Evolutionary conservation across 2,797 vertebrate species (phyloP), one percentile per base, ranked within the genome.

Genomic region (Syndactyla subalaris): DNA sequence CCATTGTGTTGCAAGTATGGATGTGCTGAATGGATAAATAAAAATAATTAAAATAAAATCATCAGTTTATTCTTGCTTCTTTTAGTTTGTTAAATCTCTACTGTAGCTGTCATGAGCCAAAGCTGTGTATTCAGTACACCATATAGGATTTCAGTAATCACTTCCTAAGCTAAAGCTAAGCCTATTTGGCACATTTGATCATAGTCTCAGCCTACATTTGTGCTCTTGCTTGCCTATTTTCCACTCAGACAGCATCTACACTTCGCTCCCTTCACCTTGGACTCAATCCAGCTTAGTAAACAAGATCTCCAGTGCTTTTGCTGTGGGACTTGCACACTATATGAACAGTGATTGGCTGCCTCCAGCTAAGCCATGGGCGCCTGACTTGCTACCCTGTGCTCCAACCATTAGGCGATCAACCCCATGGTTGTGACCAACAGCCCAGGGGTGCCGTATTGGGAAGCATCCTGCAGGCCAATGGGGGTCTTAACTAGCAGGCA

Each of bases 391-490:
- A 23, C 46, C 16, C 10, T 41, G 2, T 8, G 14, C 51, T 48
- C 36, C 68, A 88, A 2, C 27, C 14, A 21, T 34, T 32, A 13
- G 4, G n/a, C 19, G 29, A 34, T 62, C 1, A 12, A 22, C 13
- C 5, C 43, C 1, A 0, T 38, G 41, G 36, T 23, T 49, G 52
- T 32, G 49, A 52, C 6, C 2, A 21, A 6, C 9, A 3, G 13
- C 17, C 12, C 6, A 12, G 26, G 22, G 6, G 10, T 30, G 16
- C 19, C 0, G 0, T 3, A 1, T 0, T 29, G 45, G 30, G 49
- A 84, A 58, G 61, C 18, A 41, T 54, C 11, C 21, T 17, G 23
- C 0, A 3, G 45, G 13, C 2, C 12, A 45, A 46, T 41, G 61
- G 5, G 36, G 4, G 7, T 83, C 70, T 88, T 66, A 57, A 45